Percentiles rank a stretch among this genome's conserved stretches.
Evolutionary conservation across 2,797 vertebrate species (phyloP).

Genomic region (Syndactyla subalaris): DNA sequence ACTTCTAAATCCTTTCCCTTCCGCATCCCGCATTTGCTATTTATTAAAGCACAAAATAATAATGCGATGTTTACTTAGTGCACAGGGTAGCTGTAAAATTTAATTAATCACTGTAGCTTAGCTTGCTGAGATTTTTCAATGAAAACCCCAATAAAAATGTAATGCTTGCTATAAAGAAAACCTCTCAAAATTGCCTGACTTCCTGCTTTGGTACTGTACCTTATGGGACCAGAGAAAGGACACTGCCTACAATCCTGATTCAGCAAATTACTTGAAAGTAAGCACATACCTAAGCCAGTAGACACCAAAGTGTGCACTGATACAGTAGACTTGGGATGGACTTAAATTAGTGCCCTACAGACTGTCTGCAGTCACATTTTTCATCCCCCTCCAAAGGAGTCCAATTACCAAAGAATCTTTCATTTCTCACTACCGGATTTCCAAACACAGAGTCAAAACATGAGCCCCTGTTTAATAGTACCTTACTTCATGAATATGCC

Average conservation of each 20-base stretch:
- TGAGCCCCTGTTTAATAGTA: not conserved
- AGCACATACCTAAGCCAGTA: not conserved
- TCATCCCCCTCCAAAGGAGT: fast-evolving
- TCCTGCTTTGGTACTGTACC: conserved; percentile 4
- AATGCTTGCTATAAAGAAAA: conserved; percentile 22
- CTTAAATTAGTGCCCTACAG: not conserved
- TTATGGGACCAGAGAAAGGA: not conserved
- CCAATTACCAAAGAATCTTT: not conserved
- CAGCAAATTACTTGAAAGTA: not conserved
- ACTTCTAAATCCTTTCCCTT: conserved; percentile 40
- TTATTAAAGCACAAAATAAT: conserved; percentile 53
- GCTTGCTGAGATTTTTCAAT: conserved; percentile 45
- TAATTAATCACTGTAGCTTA: conserved; percentile 55
- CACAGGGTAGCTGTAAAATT: conserved; percentile 46
- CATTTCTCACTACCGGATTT: not conserved
- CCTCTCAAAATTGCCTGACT: conserved; percentile 11
- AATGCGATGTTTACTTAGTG: not conserved
- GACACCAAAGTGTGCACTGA: not conserved
- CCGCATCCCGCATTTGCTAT: not conserved
- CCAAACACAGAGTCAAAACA: not conserved
- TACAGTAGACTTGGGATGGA: not conserved
- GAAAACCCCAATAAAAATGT: conserved; percentile 35
- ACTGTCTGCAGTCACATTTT: not conserved
- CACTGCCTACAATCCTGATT: not conserved
- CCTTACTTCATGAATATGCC: not conserved